phyloP scores from a whole-genome alignment of 53 echinoderm and acorn worm species.

The Stichopus horrens region DNA sequence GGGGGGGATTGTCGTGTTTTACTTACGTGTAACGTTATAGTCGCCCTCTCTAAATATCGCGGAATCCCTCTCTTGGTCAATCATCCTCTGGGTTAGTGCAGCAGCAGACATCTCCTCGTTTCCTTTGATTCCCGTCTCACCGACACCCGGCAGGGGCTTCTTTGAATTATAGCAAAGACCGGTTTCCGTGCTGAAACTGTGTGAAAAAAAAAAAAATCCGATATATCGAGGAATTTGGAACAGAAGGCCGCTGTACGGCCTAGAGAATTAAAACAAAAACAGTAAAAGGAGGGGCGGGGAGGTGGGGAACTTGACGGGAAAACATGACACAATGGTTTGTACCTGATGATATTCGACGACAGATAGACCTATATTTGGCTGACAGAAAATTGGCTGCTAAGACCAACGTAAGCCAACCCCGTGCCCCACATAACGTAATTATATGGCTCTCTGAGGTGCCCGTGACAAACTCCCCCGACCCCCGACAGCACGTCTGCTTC shows the following conservation, averaged over 20 bases:
- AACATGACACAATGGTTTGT: too few species aligned
- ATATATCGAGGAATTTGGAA: background rate
- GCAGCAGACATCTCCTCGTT: constrained; percentile 54
- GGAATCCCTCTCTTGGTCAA: constrained; percentile 87
- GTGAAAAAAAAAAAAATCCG: background rate
- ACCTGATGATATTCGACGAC: too few species aligned
- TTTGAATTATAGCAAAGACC: constrained; percentile 65
- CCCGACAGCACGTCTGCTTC: too few species aligned
- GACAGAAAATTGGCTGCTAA: too few species aligned
- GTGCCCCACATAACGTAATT: too few species aligned
- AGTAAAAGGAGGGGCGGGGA: too few species aligned
- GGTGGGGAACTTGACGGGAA: too few species aligned
- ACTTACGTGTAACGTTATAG: constrained; percentile 86
- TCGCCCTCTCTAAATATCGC: constrained; percentile 92
- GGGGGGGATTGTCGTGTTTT: background rate
- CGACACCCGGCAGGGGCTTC: constrained; percentile 55
- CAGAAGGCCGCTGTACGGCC: background rate
- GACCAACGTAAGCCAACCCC: too few species aligned
- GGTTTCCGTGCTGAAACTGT: constrained; percentile 78
- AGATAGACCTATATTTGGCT: too few species aligned
- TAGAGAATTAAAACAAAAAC: too few species aligned
- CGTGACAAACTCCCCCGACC: too few species aligned
- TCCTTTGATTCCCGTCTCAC: constrained; percentile 37
- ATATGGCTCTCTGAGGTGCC: too few species aligned
- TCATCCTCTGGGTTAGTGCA: constrained; percentile 70